Percentiles rank a stretch among this genome's conserved stretches.
These are phyloP conservation scores for Sminthurides aquaticus DNA, from an alignment of 2,888 invertebrate genomes.

Conservation along the genomic window DNA sequence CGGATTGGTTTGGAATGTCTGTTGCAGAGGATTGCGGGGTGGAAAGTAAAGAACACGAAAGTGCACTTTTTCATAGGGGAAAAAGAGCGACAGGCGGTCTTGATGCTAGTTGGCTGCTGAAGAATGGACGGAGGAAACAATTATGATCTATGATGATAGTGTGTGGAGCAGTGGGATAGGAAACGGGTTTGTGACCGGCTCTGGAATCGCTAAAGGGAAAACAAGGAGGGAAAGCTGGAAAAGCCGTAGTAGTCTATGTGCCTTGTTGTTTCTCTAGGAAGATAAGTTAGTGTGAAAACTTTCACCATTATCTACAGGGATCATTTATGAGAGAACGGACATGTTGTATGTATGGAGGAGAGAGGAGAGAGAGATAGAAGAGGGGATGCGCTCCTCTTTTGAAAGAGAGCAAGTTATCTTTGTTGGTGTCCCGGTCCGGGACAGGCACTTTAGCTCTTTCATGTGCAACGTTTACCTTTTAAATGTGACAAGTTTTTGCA, in stretches of 20 bases:
- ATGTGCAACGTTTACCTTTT: neutral
- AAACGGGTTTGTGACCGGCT: too few species aligned
- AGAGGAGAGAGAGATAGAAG: too few species aligned
- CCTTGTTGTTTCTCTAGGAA: neutral
- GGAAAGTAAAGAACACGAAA: neutral
- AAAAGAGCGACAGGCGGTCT: neutral
- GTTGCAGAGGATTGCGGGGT: too few species aligned
- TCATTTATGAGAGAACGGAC: conserved; percentile 24
- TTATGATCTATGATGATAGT: conserved; percentile 4
- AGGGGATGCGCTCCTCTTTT: too few species aligned
- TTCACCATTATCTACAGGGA: conserved; percentile 27
- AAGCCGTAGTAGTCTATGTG: neutral
- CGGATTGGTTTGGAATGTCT: too few species aligned
- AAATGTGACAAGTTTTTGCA: conserved; percentile 1
- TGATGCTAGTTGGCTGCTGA: neutral
- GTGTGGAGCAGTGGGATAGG: too few species aligned
- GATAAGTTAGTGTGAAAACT: conserved; percentile 23
- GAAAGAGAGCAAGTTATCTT: conserved; percentile 7
- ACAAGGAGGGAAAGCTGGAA: neutral
- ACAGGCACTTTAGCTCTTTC: neutral
- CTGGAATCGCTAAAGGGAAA: neutral
- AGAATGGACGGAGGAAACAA: neutral
- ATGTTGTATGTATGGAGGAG: conserved; percentile 23
- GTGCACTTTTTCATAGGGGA: neutral
- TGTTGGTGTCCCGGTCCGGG: neutral